phyloP scores from a whole-genome alignment of 2,113 vertebrate species.

The Dasyurus viverrinus region DNA sequence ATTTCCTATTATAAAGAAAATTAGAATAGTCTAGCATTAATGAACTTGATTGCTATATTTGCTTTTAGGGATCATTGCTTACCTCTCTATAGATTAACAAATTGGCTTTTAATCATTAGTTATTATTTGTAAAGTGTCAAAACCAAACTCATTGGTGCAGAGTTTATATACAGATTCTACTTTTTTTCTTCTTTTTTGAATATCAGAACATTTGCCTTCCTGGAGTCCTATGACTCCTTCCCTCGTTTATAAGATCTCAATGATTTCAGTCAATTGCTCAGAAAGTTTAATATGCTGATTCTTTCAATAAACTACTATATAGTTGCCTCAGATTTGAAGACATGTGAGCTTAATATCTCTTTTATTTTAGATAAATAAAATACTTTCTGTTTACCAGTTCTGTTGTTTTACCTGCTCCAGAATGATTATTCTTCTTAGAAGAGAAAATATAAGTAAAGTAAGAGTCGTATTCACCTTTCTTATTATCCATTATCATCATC shows the following conservation, averaged over 20 bases:
- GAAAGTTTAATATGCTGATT: not conserved
- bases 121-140: not conserved
- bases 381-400: not conserved
- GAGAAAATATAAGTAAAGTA: not conserved
- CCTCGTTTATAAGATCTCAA: not conserved
- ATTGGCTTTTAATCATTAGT: not conserved
- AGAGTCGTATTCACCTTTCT: not conserved
- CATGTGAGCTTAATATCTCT: not conserved
- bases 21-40: not conserved
- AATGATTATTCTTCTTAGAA: not conserved
- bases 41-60: not conserved
- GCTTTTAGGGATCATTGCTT: not conserved
- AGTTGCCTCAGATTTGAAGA: not conserved
- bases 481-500: not conserved
- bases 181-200: not conserved
- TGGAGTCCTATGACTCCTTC: not conserved
- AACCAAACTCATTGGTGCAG: not conserved
- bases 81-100: not conserved
- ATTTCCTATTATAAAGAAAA: not conserved
- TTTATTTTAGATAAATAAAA: too few relatives aligned
- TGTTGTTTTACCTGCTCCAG: not conserved
- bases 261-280: not conserved
- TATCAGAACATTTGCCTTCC: not conserved
- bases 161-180: not conserved
- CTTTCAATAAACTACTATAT: not conserved